Percentiles rank a stretch among this genome's conserved stretches.
These are phyloP conservation scores for silkworm (Bombyx mori) DNA, from an alignment of 1,140 invertebrate species.

Conservation along the genomic window ASM3026992v2 NC_085110.1:4478001-4478500, in stretches of 20 bases:
- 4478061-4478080: constrained; percentile 35
- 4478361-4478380: background rate
- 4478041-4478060: constrained; percentile 38
- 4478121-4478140: constrained; percentile 43
- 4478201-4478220: constrained; percentile 58
- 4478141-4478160: constrained; percentile 55
- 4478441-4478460: too few relatives aligned
- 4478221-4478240: constrained; percentile 61
- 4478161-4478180: constrained; percentile 62
- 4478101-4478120: constrained; percentile 59
- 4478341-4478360: background rate
- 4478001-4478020: background rate
- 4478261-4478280: constrained; percentile 36
- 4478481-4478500: too few relatives aligned
- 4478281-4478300: constrained; percentile 16
- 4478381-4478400: constrained; percentile 7
- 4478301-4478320: constrained; percentile 8
- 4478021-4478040: background rate
- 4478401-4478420: background rate
- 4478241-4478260: constrained; percentile 43
- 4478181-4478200: constrained; percentile 65
- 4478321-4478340: constrained; percentile 3
- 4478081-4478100: constrained; percentile 51
- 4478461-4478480: too few relatives aligned
- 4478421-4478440: background rate